Evolutionary conservation across 2,113 vertebrate species (phyloP).

Genomic region (Rousettus leschenaultii): DNA sequence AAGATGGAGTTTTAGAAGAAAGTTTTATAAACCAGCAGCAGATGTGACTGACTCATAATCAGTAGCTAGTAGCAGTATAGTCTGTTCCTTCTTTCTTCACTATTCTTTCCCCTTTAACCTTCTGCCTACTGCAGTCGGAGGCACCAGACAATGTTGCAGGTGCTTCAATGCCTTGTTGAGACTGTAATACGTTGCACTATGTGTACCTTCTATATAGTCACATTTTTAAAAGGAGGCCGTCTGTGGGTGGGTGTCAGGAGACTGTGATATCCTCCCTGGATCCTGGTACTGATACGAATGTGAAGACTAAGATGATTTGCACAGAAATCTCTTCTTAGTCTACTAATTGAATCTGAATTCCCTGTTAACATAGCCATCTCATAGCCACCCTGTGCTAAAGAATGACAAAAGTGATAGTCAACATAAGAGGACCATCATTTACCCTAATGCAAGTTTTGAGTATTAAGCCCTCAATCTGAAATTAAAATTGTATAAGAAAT

Average conservation of each 20-base stretch:
- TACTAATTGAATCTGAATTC: too few species aligned
- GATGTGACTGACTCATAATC: conserved; percentile 49
- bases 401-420: too few species aligned
- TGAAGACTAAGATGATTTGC: too few species aligned
- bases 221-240: too few species aligned
- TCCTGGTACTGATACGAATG: too few species aligned
- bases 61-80: conserved; percentile 15
- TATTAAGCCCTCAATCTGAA: not conserved
- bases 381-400: too few species aligned
- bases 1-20: too few species aligned
- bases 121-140: not conserved
- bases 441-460: not conserved
- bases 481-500: not conserved
- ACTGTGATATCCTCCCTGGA: too few species aligned
- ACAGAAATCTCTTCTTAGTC: too few species aligned
- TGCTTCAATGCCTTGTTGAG: conserved; percentile 21
- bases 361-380: too few species aligned
- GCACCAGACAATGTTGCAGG: not conserved
- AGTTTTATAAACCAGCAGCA: conserved; percentile 15
- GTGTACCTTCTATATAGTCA: too few species aligned
- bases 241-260: too few species aligned
- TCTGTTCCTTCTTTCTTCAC: conserved; percentile 66
- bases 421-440: not conserved
- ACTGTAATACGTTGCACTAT: not conserved
- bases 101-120: conserved; percentile 28